These are phyloP conservation scores for Cephus pulcher DNA, from an alignment of 2,888 invertebrate species.

Conservation along the genomic window DNA sequence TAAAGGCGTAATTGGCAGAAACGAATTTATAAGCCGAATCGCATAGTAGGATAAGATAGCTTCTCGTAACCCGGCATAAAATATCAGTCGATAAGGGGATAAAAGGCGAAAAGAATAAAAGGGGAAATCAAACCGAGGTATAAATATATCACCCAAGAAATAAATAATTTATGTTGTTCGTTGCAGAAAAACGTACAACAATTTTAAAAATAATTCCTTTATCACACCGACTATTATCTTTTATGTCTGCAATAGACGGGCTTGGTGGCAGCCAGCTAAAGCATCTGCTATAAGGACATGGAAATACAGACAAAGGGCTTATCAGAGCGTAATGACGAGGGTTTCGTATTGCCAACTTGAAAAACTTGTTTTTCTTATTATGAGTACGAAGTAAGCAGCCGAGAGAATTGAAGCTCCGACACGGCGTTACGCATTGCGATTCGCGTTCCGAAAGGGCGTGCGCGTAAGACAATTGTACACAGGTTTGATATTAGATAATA, in stretches of 20 bases:
- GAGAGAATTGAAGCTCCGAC: not conserved
- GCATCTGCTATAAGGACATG: not conserved
- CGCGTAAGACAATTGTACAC: not conserved
- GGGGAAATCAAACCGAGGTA: not conserved
- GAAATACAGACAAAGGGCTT: conserved; percentile 15
- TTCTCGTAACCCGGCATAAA: not conserved
- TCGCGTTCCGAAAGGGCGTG: not conserved
- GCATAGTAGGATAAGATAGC: not conserved
- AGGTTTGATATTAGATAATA: not conserved
- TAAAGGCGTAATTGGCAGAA: not conserved
- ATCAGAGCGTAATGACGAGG: conserved; percentile 19
- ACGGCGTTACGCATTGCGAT: not conserved
- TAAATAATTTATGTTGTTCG: not conserved
- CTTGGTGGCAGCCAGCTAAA: not conserved
- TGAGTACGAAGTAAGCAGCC: not conserved
- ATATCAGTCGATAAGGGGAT: not conserved
- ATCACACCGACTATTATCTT: not conserved
- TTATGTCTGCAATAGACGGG: not conserved
- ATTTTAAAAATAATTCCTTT: not conserved
- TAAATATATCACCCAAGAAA: not conserved
- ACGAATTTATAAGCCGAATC: not conserved
- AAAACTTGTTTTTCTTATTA: not conserved
- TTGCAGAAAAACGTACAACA: not conserved
- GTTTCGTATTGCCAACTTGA: conserved; percentile 4
- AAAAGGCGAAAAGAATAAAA: not conserved